A percentile compares a stretch with the other conserved stretches of the same genome.
Evolutionary conservation across 2,888 invertebrate genomes (phyloP).

Genomic region (Panzeria rudis): DNA sequence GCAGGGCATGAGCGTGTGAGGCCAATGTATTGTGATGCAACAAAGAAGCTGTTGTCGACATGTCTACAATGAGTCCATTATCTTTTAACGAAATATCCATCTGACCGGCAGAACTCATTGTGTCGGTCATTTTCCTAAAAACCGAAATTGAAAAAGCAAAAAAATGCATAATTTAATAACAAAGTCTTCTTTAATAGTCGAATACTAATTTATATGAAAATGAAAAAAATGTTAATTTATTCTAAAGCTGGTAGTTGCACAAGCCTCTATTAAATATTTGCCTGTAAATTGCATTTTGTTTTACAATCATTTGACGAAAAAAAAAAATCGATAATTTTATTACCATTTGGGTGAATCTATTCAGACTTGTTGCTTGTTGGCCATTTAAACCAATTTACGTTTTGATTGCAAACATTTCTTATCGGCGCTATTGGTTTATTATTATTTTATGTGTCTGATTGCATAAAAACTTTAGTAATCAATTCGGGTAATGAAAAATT

Average conservation of each 20-base stretch:
- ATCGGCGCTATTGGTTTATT: neutral
- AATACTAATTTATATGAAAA: neutral
- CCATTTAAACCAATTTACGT: conserved; percentile 34
- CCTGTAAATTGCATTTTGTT: conserved; percentile 9
- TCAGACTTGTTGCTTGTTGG: conserved; percentile 23
- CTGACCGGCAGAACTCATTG: conserved; percentile 78
- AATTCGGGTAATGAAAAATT: conserved; percentile 10
- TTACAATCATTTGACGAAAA: conserved; percentile 12
- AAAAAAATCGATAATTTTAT: conserved; percentile 41
- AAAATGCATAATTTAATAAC: neutral
- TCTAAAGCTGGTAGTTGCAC: conserved; percentile 14
- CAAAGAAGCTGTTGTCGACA: conserved; percentile 79
- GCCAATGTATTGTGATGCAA: conserved; percentile 79
- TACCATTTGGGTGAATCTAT: conserved; percentile 36
- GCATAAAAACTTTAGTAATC: neutral
- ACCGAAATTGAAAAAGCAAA: neutral
- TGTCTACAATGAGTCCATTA: conserved; percentile 78
- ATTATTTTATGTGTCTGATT: conserved; percentile 13
- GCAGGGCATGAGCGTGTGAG: conserved; percentile 74
- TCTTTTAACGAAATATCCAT: conserved; percentile 81
- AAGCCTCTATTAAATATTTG: conserved; percentile 31
- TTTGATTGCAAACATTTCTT: conserved; percentile 33
- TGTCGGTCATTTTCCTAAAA: conserved; percentile 81
- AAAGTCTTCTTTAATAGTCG: neutral
- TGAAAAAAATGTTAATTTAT: conserved; percentile 17